phyloP scores from a whole-genome alignment of 2,797 vertebrate genomes.

The Nyctalus aviator region DNA sequence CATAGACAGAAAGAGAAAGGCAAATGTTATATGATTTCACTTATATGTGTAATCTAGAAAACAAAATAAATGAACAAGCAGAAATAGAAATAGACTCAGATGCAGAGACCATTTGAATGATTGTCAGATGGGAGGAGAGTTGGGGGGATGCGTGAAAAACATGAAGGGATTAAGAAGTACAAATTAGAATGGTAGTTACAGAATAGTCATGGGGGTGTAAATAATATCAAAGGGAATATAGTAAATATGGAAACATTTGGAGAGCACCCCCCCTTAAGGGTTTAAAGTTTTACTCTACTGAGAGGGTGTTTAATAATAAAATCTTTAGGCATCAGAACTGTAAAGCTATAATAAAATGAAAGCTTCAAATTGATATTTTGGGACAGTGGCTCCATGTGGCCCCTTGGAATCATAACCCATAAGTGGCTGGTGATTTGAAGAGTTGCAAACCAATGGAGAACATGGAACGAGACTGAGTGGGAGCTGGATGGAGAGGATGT shows the following conservation, averaged over 20 bases:
- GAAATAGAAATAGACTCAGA: background rate
- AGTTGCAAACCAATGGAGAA: background rate
- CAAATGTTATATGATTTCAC: background rate
- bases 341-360: background rate
- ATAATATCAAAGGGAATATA: background rate
- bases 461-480: background rate
- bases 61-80: background rate
- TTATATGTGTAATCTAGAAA: background rate
- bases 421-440: background rate
- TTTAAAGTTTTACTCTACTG: background rate
- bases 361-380: constrained; percentile 9
- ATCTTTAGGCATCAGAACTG: background rate
- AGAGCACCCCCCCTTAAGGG: background rate
- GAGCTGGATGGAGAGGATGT: background rate
- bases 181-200: too few species aligned
- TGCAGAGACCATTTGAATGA: background rate
- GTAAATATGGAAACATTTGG: background rate
- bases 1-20: background rate
- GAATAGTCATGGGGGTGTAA: too few species aligned
- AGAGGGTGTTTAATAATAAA: background rate
- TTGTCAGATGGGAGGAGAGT: background rate
- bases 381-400: background rate
- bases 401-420: background rate
- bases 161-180: too few species aligned
- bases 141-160: too few species aligned